phyloP scores from a whole-genome alignment of 2,888 invertebrate genomes.

The Prosopocoilus inquinatus region DNA sequence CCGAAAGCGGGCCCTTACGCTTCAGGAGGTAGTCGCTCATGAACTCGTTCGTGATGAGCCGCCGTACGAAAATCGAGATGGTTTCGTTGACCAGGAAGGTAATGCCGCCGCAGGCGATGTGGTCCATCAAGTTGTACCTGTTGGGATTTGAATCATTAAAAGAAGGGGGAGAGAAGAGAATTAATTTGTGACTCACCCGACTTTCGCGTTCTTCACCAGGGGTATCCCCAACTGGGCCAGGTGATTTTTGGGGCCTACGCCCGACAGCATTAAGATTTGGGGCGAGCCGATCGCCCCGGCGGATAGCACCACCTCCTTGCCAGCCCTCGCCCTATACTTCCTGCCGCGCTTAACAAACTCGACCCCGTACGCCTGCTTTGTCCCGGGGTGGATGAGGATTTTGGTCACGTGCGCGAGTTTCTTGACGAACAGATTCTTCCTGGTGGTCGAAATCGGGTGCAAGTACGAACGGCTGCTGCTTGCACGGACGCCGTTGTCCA shows the following conservation, averaged over 20 bases:
- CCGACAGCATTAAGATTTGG: conserved; percentile 75
- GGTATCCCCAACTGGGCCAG: conserved; percentile 46
- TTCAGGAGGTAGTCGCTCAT: conserved; percentile 42
- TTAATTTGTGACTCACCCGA: conserved; percentile 49
- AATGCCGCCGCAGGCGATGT: conserved; percentile 63
- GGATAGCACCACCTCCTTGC: conserved; percentile 60
- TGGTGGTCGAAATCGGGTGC: conserved; percentile 45
- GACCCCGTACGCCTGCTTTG: conserved; percentile 50
- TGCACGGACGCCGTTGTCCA: conserved; percentile 52
- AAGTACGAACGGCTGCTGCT: conserved; percentile 56
- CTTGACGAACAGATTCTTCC: conserved; percentile 56
- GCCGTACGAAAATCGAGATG: conserved; percentile 46
- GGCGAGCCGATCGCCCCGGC: conserved; percentile 71
- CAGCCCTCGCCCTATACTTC: conserved; percentile 46
- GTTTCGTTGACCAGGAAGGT: conserved; percentile 61
- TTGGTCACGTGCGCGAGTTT: conserved; percentile 54
- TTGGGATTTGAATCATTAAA: too few species aligned
- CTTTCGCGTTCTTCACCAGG: conserved; percentile 53
- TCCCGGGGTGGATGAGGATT: conserved; percentile 47
- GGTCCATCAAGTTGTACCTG: conserved; percentile 54
- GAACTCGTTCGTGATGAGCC: conserved; percentile 35
- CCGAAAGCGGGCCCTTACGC: conserved; percentile 52
- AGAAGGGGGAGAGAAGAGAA: neutral
- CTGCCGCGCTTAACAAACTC: conserved; percentile 46
- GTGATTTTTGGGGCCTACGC: conserved; percentile 54